Conservation (phyloP, 2,797 vertebrate genomes). For the Cebuella pygmaea region DNA sequence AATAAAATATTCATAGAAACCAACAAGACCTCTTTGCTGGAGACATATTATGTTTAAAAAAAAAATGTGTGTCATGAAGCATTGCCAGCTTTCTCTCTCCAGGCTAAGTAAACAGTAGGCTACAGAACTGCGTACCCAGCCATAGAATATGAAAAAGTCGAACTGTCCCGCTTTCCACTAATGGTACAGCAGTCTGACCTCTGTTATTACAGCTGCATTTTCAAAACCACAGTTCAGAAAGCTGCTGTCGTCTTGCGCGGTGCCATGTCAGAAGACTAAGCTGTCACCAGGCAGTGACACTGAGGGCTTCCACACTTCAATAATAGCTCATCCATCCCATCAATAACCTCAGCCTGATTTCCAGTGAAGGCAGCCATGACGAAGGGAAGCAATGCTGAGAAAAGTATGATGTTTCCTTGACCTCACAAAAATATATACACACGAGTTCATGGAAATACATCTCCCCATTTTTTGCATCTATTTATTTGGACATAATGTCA, state of each 20-base stretch:
- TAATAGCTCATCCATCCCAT: neutral
- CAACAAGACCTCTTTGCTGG: neutral
- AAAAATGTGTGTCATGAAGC: neutral
- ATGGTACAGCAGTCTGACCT: accelerated
- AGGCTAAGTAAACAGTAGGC: neutral
- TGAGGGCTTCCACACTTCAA: neutral
- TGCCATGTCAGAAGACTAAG: accelerated
- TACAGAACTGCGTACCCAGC: accelerated
- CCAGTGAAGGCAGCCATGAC: neutral
- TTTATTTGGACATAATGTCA: neutral
- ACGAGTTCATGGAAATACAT: accelerated
- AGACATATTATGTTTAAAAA: neutral
- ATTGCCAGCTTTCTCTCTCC: neutral
- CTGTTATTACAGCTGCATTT: neutral
- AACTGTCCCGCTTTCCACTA: accelerated
- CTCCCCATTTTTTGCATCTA: neutral
- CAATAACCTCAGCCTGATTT: no score
- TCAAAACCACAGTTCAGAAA: neutral
- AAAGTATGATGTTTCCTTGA: neutral
- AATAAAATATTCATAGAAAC: conserved; percentile 38
- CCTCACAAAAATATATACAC: accelerated
- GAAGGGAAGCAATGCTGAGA: accelerated
- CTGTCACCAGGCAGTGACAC: accelerated
- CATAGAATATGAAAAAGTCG: accelerated
- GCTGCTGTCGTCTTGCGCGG: neutral